Evolutionary conservation across 2,113 vertebrate species (phyloP).

Genomic region (Cricetomys ansorgei): DNA sequence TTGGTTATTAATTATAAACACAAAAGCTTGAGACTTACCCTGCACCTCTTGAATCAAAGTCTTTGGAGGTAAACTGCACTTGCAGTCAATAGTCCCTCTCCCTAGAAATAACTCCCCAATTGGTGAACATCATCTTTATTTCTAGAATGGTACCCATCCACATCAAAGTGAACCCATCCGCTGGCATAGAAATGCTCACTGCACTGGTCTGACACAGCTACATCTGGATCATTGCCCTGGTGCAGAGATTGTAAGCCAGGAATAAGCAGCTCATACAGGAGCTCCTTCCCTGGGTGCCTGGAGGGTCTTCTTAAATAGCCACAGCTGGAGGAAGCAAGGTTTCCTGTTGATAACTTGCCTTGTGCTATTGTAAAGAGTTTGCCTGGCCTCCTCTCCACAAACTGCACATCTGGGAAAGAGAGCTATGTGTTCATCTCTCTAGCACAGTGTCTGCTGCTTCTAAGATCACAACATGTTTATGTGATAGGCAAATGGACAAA

Average conservation of each 20-base stretch:
- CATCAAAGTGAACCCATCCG: background rate
- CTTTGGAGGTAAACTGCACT: background rate
- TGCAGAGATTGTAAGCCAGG: background rate
- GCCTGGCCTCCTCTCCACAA: background rate
- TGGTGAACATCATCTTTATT: background rate
- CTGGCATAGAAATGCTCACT: rapidly evolving
- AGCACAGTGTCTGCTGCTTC: background rate
- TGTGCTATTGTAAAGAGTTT: too few relatives aligned
- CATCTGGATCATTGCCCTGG: background rate
- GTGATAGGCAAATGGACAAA: background rate
- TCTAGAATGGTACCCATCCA: background rate
- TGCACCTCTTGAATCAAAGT: background rate
- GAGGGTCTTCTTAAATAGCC: background rate
- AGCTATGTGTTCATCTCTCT: background rate
- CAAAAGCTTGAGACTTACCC: background rate
- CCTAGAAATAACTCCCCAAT: background rate
- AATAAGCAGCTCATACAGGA: background rate
- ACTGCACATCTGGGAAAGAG: background rate
- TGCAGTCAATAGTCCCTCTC: background rate
- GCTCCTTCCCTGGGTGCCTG: background rate
- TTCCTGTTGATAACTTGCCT: background rate
- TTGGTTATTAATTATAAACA: background rate
- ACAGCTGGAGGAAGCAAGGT: background rate
- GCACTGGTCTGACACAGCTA: background rate
- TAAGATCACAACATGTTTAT: background rate